phyloP scores from a whole-genome alignment of 2,888 invertebrate genomes.

The Drosophila quasianomalipes region DNA sequence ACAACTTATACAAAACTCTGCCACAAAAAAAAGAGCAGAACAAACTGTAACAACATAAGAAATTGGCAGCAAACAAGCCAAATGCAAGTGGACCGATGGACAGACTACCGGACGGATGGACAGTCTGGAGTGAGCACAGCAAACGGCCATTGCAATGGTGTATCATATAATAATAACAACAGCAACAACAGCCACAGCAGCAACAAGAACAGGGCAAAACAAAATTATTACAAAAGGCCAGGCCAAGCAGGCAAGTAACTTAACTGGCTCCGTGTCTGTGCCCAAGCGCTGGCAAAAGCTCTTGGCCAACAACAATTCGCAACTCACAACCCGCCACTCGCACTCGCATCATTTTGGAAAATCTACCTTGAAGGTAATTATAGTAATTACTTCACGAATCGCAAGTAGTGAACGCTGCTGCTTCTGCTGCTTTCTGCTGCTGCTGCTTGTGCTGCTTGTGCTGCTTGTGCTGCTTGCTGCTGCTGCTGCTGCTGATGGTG shows the following conservation, averaged over 20 bases:
- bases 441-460: constrained; percentile 37
- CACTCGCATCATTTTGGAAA: constrained; percentile 83
- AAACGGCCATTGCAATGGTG: constrained; percentile 77
- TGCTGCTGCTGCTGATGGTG: constrained; percentile 49
- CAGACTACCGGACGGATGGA: constrained; percentile 11
- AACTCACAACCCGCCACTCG: constrained; percentile 55
- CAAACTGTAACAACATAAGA: constrained; percentile 80
- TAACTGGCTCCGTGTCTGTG: constrained; percentile 35
- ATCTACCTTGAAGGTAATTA: constrained; percentile 85
- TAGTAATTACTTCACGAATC: constrained; percentile 85
- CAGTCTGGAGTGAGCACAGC: constrained; percentile 13
- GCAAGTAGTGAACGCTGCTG: constrained; percentile 80
- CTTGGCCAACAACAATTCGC: constrained; percentile 7
- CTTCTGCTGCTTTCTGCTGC: constrained; percentile 45
- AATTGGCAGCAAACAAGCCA: constrained; percentile 80
- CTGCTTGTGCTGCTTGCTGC: constrained; percentile 24
- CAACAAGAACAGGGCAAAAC: constrained; percentile 44
- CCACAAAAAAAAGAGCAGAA: constrained; percentile 54
- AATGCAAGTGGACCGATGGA: constrained; percentile 53
- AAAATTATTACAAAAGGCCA: constrained; percentile 79
- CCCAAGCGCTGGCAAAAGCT: constrained; percentile 36
- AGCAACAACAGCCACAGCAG: constrained; percentile 6
- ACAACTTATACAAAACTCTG: constrained; percentile 39
- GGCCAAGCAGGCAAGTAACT: constrained; percentile 45
- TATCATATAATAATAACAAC: constrained; percentile 79